Evolutionary conservation across 1,140 invertebrate species (phyloP).

Genomic region (Drosophila kurseongensis): DNA sequence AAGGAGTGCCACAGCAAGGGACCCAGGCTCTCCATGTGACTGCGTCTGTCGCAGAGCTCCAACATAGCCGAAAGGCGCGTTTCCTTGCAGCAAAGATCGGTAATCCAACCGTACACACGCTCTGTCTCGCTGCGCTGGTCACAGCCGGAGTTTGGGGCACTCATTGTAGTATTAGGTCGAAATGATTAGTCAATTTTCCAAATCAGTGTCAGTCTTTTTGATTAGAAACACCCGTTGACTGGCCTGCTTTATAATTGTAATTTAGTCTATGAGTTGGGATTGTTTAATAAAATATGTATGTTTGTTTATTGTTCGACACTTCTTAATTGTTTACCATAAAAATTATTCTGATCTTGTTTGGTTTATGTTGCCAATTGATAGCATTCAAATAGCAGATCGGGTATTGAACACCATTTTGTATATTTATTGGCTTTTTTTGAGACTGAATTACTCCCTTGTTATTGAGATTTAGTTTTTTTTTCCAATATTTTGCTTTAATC

Average conservation of each 20-base stretch:
- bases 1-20: conserved; percentile 46
- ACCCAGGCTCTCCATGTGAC: conserved; percentile 19
- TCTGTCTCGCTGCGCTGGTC: conserved; percentile 25
- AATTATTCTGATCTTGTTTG: neutral
- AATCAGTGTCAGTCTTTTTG: neutral
- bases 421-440: too few species aligned
- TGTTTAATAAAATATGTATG: neutral
- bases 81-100: conserved; percentile 34
- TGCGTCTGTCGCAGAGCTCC: conserved; percentile 42
- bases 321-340: neutral
- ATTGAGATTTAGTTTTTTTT: too few species aligned
- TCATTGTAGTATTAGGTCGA: neutral
- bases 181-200: neutral
- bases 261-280: too few species aligned
- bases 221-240: conserved; percentile 14
- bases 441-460: too few species aligned
- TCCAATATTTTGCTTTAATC: too few species aligned
- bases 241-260: neutral
- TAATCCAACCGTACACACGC: conserved; percentile 30
- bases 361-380: too few species aligned
- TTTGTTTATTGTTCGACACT: neutral
- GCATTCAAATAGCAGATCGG: too few species aligned
- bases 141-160: neutral
- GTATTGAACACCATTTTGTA: too few species aligned
- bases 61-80: conserved; percentile 26